Evolutionary conservation across 2,113 vertebrate genomes (phyloP).

Genomic region (Syngnathus scovelli): DNA sequence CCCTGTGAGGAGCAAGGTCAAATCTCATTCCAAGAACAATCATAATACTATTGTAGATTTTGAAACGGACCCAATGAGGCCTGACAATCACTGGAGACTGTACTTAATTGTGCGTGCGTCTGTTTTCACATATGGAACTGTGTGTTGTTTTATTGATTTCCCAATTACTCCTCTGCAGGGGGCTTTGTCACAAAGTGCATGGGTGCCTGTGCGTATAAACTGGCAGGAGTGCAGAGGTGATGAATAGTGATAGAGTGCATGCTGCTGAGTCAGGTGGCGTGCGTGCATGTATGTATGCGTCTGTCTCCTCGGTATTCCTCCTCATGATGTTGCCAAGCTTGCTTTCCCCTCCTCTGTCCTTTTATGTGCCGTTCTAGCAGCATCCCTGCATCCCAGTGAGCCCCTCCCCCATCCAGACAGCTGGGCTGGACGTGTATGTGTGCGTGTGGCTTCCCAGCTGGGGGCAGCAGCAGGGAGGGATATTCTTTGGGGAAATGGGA

Average conservation of each 20-base stretch:
- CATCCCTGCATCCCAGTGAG: slow-evolving; percentile 56
- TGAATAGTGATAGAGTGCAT: slow-evolving; percentile 22
- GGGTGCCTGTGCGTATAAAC: slow-evolving; percentile 22
- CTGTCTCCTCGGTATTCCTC: neutral
- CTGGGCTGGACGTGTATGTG: slow-evolving; percentile 27
- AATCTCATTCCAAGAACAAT: neutral
- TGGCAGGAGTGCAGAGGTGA: slow-evolving; percentile 25
- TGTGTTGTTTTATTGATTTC: slow-evolving; percentile 45
- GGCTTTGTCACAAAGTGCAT: slow-evolving; percentile 40
- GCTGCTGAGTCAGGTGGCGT: slow-evolving; percentile 6
- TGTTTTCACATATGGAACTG: slow-evolving; percentile 16
- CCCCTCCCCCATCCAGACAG: slow-evolving; percentile 62
- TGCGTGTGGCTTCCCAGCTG: slow-evolving; percentile 43
- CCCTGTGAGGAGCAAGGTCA: too few species aligned
- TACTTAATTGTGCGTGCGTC: neutral
- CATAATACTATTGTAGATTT: neutral
- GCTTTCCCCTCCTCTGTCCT: slow-evolving; percentile 18
- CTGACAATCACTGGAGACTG: neutral
- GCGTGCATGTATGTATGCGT: slow-evolving; percentile 1
- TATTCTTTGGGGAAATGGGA: slow-evolving; percentile 68
- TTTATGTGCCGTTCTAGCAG: slow-evolving; percentile 49
- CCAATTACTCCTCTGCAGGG: slow-evolving; percentile 47
- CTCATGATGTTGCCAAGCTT: neutral
- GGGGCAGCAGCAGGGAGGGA: slow-evolving; percentile 62
- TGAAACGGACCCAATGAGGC: neutral